Conservation (phyloP, 2,797 vertebrate species). For the Podarcis siculus region DNA sequence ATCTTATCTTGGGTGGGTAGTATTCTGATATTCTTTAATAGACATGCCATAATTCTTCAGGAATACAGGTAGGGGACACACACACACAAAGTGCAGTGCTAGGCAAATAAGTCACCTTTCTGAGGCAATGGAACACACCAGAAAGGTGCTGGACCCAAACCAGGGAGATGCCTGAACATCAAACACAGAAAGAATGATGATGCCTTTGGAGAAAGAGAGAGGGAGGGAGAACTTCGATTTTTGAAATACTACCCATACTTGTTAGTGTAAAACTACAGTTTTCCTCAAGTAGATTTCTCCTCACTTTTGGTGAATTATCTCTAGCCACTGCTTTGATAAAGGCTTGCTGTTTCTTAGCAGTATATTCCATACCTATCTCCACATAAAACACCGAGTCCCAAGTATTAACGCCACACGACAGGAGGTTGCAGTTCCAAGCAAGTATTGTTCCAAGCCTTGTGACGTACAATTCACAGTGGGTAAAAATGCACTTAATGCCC, state of each 20-base stretch:
- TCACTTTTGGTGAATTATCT: slow-evolving; percentile 12
- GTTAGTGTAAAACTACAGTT: background rate
- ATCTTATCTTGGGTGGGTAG: too few relatives aligned
- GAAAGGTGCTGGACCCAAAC: too few relatives aligned
- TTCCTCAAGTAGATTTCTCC: background rate
- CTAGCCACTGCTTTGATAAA: background rate
- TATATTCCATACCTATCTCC: background rate
- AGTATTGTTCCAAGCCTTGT: background rate
- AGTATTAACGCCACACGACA: background rate
- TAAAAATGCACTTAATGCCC: background rate
- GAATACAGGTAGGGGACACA: too few relatives aligned
- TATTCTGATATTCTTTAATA: too few relatives aligned
- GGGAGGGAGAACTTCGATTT: background rate
- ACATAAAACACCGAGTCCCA: background rate
- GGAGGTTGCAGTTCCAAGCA: slow-evolving; percentile 11
- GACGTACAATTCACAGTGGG: background rate
- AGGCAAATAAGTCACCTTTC: too few relatives aligned
- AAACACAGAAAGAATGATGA: too few relatives aligned
- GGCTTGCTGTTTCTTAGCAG: background rate
- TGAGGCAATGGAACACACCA: too few relatives aligned
- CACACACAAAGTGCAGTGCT: too few relatives aligned
- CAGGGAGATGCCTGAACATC: too few relatives aligned
- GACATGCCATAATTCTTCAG: too few relatives aligned
- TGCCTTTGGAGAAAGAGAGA: background rate
- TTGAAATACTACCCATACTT: background rate